Base-by-base conservation (phyloP, 2,888 invertebrate genomes). In the Clistopyga incitator region DNA sequence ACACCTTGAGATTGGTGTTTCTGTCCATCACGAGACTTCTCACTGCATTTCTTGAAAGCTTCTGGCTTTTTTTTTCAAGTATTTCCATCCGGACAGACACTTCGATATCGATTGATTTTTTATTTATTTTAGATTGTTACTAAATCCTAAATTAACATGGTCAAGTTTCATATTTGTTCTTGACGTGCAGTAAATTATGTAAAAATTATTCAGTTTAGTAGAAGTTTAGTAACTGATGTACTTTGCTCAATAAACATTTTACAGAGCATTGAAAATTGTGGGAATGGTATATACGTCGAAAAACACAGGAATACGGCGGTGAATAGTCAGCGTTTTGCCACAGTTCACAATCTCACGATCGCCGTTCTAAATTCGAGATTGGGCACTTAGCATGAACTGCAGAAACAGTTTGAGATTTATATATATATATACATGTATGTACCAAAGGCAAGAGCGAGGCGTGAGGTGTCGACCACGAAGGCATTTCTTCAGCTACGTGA, bases 361-460 rank as follows among this genome's bases (percentile, higher is more conserved):
- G 81, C 77, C 86, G 88, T 89, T 89, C 89, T 88, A 89, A 89
- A 89, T 89, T 86, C 87, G 70, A 86, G 86, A 89, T 89, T 89
- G 88, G 87, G 81, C 88, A 89, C 87, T 88, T 87, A 88, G 87
- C 84, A 75, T 45, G 76, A 84, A 78, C 83, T 78, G 78, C 68
- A 84, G 86, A 88, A 71, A 38, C 23, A 64, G 64, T 20, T 15
- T 50, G 15, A 68, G 64, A 45, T 64, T 42, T 47, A 65, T 64
- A 56, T 56, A 45, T 64, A 76, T 56, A 54, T 67, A n/a, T 20
- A 23, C 20, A n/a, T 34, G 42, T 38, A 54, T 20, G 67, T 74
- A 74, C 29, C 13, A 3, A 47, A 47, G 45, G 70, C 18, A 25
- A 50, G 25, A 42, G 70, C 47, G 42, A 79, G 82, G 76, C 78